Evolutionary conservation across 1,140 invertebrate species (phyloP), one percentile per base, ranked within the genome.

Genomic region (Amyelois transitella): DNA sequence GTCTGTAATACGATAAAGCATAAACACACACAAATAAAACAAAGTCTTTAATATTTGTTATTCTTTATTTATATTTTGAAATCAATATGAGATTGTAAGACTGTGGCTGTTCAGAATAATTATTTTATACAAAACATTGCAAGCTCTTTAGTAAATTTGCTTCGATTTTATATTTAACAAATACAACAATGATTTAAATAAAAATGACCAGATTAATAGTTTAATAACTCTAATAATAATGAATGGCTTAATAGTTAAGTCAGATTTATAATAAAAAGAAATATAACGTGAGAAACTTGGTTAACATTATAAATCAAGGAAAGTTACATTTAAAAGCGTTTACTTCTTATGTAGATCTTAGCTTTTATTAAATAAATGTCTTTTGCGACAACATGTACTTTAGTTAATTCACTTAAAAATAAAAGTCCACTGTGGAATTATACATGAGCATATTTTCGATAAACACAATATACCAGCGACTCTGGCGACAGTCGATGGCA

Each of bases 161-260:
- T 77, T 80, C 43, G 75, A 81, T 82, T 85, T 85, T 81, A 79
- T 58, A 84, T 72, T 76, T 69, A 83, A 88, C 77, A 85, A 87
- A 81, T 78, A 85, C 75, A 85, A 85, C 79, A 80, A 82, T 80
- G 75, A 78, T 83, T 81, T 83, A 82, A 86, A 81, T 81, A 80
- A 84, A 83, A 86, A 87, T 87, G 84, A 87, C 84, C 84, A 87
- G 84, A 87, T 87, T 87, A 87, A 84, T 87, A 82, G 69, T 75
- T 82, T 83, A 79, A 79, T 75, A 82, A 69, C 73, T 80, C 71
- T 81, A 78, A 74, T 81, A 84, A 79, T 83, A 83, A 78, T 73
- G 75, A 68, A 74, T 38, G 72, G 70, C 77, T 83, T 84, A 83
- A 79, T 75, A 62, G 72, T 81, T 83, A 64, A 80, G 84, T 86